A percentile compares a stretch with the other conserved stretches of the same genome.
These are phyloP conservation scores for Calliscelio sp. DNA, from an alignment of 2,888 invertebrate genomes.

Conservation along the genomic window DNA sequence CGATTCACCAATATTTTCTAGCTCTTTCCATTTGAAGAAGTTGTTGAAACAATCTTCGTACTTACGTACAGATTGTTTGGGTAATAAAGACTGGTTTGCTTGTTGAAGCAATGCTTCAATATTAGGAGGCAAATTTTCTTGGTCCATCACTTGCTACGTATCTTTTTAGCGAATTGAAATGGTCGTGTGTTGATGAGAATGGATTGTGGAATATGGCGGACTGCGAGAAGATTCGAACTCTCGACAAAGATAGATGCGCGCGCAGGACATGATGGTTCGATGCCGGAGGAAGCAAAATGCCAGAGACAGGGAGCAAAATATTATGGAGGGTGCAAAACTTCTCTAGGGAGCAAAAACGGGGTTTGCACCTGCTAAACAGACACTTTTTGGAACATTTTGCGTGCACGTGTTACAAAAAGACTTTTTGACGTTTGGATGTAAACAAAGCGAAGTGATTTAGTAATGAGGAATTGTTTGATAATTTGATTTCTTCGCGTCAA, in stretches of 20 bases:
- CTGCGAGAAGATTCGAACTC: too few species aligned
- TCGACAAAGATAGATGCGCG: too few species aligned
- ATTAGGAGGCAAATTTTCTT: constrained; percentile 23
- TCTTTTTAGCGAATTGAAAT: too few species aligned
- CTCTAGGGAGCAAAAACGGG: constrained; percentile 18
- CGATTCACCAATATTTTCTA: constrained; percentile 30
- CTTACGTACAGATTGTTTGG: constrained; percentile 11
- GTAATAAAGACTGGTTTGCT: constrained; percentile 3
- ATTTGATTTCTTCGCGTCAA: too few species aligned
- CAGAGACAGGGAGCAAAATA: neutral
- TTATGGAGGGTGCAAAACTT: constrained; percentile 15
- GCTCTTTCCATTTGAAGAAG: constrained; percentile 36
- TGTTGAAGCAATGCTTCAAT: constrained; percentile 20
- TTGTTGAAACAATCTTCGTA: constrained; percentile 34
- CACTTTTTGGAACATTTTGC: constrained; percentile 32
- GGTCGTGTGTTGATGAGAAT: too few species aligned
- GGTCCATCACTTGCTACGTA: too few species aligned
- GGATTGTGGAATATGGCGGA: too few species aligned
- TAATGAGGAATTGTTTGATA: too few species aligned
- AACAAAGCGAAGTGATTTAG: too few species aligned
- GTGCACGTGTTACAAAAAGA: constrained; percentile 35
- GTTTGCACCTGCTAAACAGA: constrained; percentile 41
- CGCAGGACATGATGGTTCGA: too few species aligned
- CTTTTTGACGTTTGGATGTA: too few species aligned
- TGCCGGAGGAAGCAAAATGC: too few species aligned